Evolutionary conservation across 2,113 vertebrate species (phyloP).

Genomic region (Archilochus colubris): DNA sequence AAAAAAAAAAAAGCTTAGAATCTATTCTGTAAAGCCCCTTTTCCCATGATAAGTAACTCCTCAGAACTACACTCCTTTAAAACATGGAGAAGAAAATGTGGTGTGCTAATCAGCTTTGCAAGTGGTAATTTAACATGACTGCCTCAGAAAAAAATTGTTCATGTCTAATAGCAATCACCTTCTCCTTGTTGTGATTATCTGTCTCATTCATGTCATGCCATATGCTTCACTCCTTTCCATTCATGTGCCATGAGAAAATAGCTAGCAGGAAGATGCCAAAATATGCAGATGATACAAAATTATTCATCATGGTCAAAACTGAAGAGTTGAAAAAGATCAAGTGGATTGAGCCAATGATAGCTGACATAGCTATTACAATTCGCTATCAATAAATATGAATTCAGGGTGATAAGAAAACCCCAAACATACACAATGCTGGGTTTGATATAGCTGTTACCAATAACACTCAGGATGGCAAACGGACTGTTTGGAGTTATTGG

Average conservation of each 20-base stretch:
- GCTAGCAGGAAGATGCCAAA: neutral
- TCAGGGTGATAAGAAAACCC: neutral
- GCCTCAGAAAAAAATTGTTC: conserved; percentile 9
- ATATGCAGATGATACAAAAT: neutral
- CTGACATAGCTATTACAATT: neutral
- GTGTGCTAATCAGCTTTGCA: neutral
- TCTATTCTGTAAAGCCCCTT: neutral
- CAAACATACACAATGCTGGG: neutral
- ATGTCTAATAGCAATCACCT: neutral
- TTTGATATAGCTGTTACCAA: neutral
- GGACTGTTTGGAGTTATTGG: conserved; percentile 13
- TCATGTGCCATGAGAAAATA: neutral
- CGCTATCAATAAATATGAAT: neutral
- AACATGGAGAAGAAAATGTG: neutral
- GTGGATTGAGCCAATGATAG: neutral
- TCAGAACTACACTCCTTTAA: neutral
- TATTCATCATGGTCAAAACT: neutral
- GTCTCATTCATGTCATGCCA: neutral
- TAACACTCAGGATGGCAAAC: neutral
- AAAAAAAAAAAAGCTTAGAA: neutral
- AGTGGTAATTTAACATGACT: neutral
- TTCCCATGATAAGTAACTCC: neutral
- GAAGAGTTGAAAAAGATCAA: neutral
- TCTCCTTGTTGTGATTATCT: conserved; percentile 15
- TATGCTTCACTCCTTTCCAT: neutral